Evolutionary conservation across 2,888 invertebrate species (phyloP), one percentile per base, ranked within the genome.

Genomic region (Cecidostiba fungosa): DNA sequence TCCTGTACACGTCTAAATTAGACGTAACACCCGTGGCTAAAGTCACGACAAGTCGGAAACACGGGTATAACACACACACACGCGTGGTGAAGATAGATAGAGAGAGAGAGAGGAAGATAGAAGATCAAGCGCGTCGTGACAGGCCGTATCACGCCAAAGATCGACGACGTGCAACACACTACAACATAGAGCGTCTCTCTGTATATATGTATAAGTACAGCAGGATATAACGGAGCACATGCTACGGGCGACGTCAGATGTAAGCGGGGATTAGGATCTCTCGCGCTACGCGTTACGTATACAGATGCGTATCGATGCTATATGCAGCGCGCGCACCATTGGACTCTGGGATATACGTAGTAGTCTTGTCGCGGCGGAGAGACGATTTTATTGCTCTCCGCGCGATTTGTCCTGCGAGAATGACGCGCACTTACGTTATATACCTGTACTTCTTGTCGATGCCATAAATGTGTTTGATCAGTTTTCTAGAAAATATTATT

Each of bases 71-170:
- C 39, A 39, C 43, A 10, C 43, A 32, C 16, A 3, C 19, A 1
- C 19, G 19, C 50, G 50, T 3, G n/a, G n/a, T n/a, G n/a, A n/a
- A n/a, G n/a, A n/a, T n/a, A n/a, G n/a, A n/a, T n/a, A n/a, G n/a
- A n/a, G n/a, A n/a, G n/a, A n/a, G 16, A 26, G n/a, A 72, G 43
- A 10, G 39, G 39, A n/a, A 19, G 43, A 16, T 43, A 23, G 14
- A 23, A n/a, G 26, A 39, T 23, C 72, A 19, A 32, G 23, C 10
- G 69, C 70, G 50, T 79, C 79, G 39, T 77, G 77, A 29, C 62
- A 77, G 59, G 77, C 32, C 62, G 39, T 77, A 77, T 77, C 77
- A 39, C 39, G 5, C 19, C 72, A 16, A 36, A 23, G n/a, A 72
- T 54, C 50, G 79, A 77, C 62, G 54, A 59, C 62, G 23, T 62